A percentile compares a stretch with the other conserved stretches of the same genome.
These are phyloP conservation scores for Asbolus verrucosus DNA, from an alignment of 1,140 invertebrate species.

Conservation along the genomic window DNA sequence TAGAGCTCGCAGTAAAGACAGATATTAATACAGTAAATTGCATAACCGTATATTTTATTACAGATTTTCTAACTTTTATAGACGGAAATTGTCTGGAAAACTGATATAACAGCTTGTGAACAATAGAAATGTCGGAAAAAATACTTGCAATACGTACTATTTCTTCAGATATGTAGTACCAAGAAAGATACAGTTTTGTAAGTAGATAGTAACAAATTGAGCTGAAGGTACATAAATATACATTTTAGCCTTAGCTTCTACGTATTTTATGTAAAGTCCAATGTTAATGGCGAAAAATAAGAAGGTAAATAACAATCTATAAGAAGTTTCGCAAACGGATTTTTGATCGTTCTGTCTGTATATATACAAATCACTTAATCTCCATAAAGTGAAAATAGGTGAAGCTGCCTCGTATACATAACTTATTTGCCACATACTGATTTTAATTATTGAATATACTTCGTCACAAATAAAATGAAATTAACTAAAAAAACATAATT, in stretches of 20 bases:
- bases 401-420: not conserved
- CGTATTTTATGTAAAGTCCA: not conserved
- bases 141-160: not conserved
- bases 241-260: not conserved
- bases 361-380: not conserved
- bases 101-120: not conserved
- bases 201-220: not conserved
- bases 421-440: too few species aligned
- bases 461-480: too few species aligned
- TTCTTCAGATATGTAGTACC: not conserved
- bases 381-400: not conserved
- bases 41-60: not conserved
- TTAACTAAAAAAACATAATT: too few species aligned
- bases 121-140: not conserved
- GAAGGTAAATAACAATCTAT: not conserved
- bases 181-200: not conserved
- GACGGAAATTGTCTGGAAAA: not conserved
- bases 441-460: too few species aligned
- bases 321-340: not conserved
- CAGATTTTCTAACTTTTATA: not conserved
- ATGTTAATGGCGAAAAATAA: not conserved
- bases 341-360: not conserved
- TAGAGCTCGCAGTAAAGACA: too few species aligned
- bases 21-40: too few species aligned
- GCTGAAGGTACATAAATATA: too few species aligned